These are phyloP conservation scores for Agrochola lychnidis DNA, from an alignment of 2,888 invertebrate genomes.

Conservation along the genomic window DNA sequence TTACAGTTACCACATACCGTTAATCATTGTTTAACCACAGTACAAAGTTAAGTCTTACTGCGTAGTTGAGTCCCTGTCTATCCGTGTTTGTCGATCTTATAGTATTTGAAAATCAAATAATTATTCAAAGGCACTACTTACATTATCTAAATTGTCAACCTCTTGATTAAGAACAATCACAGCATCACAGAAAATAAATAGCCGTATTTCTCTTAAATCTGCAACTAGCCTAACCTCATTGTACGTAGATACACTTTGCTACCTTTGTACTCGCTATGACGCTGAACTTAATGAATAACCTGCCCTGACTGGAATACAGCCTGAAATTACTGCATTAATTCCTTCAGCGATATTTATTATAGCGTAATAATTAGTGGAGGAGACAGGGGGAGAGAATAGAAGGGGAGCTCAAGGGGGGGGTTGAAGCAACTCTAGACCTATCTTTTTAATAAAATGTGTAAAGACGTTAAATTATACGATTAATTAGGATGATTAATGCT, in stretches of 20 bases:
- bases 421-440: constrained; percentile 45
- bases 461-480: constrained; percentile 63
- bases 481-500: constrained; percentile 66
- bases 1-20: constrained; percentile 39
- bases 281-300: constrained; percentile 74
- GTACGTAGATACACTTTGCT: constrained; percentile 38
- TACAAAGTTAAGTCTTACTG: constrained; percentile 14
- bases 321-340: constrained; percentile 78
- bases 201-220: constrained; percentile 15
- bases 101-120: background rate
- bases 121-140: background rate
- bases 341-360: constrained; percentile 75
- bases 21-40: constrained; percentile 19
- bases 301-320: constrained; percentile 63
- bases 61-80: background rate
- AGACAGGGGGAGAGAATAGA: constrained; percentile 50
- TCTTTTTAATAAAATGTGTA: constrained; percentile 63
- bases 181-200: background rate
- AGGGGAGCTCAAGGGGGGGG: constrained; percentile 18
- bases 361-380: constrained; percentile 73
- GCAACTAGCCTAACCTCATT: constrained; percentile 46
- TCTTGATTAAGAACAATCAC: background rate
- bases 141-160: background rate
- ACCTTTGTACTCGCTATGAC: constrained; percentile 68
- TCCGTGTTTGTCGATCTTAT: background rate